Percentiles rank a stretch among this genome's conserved stretches.
Conservation (phyloP, 2,888 invertebrate species). For the Drosophila imparisetae region DNA sequence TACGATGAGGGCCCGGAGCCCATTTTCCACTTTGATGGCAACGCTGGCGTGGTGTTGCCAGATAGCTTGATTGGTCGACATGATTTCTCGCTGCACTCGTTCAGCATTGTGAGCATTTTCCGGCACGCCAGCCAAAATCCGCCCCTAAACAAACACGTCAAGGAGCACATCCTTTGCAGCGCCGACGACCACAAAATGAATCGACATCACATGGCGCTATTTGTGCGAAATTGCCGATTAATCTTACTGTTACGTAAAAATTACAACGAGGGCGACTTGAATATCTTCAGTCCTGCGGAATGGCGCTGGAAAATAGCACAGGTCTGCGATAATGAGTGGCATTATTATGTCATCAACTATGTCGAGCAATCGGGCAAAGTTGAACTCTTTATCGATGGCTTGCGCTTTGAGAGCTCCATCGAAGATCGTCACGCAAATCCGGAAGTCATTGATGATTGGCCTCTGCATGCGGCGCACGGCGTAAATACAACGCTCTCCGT, state of each 20-base stretch:
- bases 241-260: conserved; percentile 96
- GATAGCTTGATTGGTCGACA: conserved; percentile 89
- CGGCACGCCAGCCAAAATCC: conserved; percentile 92
- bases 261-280: conserved; percentile 95
- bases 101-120: conserved; percentile 97
- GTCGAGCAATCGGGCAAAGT: conserved; percentile 92
- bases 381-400: conserved; percentile 94
- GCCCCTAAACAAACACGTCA: conserved; percentile 91
- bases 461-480: conserved; percentile 97
- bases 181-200: conserved; percentile 99
- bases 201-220: conserved; percentile 98
- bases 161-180: conserved; percentile 98
- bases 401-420: conserved; percentile 83
- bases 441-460: conserved; percentile 99
- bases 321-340: conserved; percentile 99
- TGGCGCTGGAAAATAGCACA: conserved; percentile 99
- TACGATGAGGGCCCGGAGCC: conserved; percentile 95
- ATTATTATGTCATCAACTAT: conserved; percentile 95
- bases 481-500: conserved; percentile 96
- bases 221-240: conserved; percentile 98
- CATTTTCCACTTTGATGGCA: conserved; percentile 98
- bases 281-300: conserved; percentile 98
- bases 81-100: conserved; percentile 89
- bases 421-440: conserved; percentile 90
- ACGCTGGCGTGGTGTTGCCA: conserved; percentile 94